phyloP scores from a whole-genome alignment of 2,888 invertebrate genomes.

The Palloptera scutellata region DNA sequence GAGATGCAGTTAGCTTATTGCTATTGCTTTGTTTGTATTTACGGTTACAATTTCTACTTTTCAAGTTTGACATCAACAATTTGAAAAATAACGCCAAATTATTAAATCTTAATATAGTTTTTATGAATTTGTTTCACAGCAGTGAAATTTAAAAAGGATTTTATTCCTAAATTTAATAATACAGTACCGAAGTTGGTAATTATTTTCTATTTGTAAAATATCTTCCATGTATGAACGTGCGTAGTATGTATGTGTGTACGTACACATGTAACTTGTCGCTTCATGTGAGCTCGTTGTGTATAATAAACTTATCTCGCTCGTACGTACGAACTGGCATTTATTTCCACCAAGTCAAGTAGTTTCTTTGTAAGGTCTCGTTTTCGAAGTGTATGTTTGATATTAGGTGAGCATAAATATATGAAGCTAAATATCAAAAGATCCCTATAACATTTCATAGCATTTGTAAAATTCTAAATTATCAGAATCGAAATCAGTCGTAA shows the following conservation, averaged over 20 bases:
- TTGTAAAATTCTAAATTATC: background rate
- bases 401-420: conserved; percentile 41
- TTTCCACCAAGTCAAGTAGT: conserved; percentile 28
- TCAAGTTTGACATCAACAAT: background rate
- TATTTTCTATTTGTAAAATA: no score
- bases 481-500: background rate
- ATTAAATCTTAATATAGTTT: conserved; percentile 4
- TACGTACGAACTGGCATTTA: conserved; percentile 24
- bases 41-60: no score
- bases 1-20: background rate
- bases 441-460: conserved; percentile 16
- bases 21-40: background rate
- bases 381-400: conserved; percentile 49
- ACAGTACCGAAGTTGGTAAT: no score
- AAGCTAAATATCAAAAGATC: background rate
- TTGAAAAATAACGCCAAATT: background rate
- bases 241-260: no score
- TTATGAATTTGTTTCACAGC: no score
- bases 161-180: no score
- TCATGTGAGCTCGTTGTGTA: no score
- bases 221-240: no score
- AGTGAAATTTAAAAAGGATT: no score
- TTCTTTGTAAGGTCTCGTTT: conserved; percentile 46
- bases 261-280: no score
- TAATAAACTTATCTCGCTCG: conserved; percentile 13